Base-by-base conservation (phyloP, 30 jellyfish, hydroid and myxozoan genomes). In the Pelagia noctiluca region DNA sequence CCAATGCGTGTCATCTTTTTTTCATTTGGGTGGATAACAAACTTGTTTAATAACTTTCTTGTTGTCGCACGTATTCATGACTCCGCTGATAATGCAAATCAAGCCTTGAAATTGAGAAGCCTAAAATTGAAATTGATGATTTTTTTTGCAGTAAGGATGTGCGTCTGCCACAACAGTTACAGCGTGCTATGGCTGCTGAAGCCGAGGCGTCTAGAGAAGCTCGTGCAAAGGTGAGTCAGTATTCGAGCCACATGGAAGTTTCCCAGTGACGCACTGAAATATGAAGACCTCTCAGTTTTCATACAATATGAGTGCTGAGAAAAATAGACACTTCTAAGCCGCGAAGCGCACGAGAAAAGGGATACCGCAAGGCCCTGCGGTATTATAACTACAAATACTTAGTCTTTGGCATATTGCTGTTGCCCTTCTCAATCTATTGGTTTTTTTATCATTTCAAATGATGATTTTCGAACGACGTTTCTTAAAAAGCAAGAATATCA, bases 141-240 rank as follows among this genome's bases (percentile, higher is more conserved):
- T 10, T 37, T 73, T 3, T 24, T 29, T 37, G 18, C 69, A 87
- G 96, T 76, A 87, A 87, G 42, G 96, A 87, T 42, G 96, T 87
- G 2, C 86, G 96, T 19, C 94, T 93, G 42, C 98, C 98, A 75
- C 93, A 81, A 61, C 92, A 76, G 70, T 62, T 93, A 65, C 98
- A 93, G 68, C 88, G 98, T 54, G 98, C 98, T 63, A 93, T 93
- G 98, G 98, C 98, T 32, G 96, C 98, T 7, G 98, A 93, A 63
- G 98, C 98, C 5, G 98, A 93, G 50, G 98, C 98, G 37, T 86
- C 98, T n/a, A 88, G 98, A n/a, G 98, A 93, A 72, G 98, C 98
- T 34, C 90, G 91, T 21, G 98, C 98, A 22, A 93, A 93, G 97
- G 98, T 93, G 75, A n/a, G 87, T 30, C 8, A 2, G 13, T 2